Base-by-base conservation (phyloP, 2,113 vertebrate genomes). In the Pogona vitticeps region DNA sequence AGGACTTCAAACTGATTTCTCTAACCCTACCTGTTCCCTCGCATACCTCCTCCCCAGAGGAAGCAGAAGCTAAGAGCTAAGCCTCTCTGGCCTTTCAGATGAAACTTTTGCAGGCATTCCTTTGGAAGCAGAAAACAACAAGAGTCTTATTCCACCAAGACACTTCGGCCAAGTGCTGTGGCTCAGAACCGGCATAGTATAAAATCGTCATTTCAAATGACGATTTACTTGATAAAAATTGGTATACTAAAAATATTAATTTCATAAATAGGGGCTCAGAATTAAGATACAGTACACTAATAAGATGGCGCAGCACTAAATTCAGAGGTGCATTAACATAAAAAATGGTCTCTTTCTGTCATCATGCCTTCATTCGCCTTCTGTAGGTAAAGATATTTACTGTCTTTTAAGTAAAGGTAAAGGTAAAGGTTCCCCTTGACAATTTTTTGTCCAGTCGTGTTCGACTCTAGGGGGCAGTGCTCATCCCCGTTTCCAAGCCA, bases 1-100 rank as follows among this genome's bases (percentile, higher is more conserved):
- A 10, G 76, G 31, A 38, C 76, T 76, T 88, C 10, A 28, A 82
- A 79, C 80, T 87, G 75, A 7, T 82, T 91, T 82, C 40, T 76
- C 0, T 52, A 88, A 90, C 89, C 2, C 8, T 80, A 88, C 76
- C 21, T 80, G 20, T 31, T 86, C 3, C 3, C 3, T 1, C 28
- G 52, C 42, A 23, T 61, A 63, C 40, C 26, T 21, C 85, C 31
- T 21, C 36, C 63, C 18, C 31, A 20, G 28, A 78, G n/a, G 8
- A 81, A 92, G 87, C 18, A 3, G 38, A 88, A 59, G 4, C 28
- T 52, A 67, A 33, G 86, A 10, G 80, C 9, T 38, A 58, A 46
- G n/a, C 6, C 46, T 36, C 33, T 26, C n/a, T 67, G 33, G n/a
- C n/a, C 40, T 31, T 52, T 33, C 4, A 26, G 13, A 82, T 26